These are phyloP conservation scores for Actenoides hombroni DNA, from an alignment of 2,113 vertebrate genomes.

Conservation along the genomic window DNA sequence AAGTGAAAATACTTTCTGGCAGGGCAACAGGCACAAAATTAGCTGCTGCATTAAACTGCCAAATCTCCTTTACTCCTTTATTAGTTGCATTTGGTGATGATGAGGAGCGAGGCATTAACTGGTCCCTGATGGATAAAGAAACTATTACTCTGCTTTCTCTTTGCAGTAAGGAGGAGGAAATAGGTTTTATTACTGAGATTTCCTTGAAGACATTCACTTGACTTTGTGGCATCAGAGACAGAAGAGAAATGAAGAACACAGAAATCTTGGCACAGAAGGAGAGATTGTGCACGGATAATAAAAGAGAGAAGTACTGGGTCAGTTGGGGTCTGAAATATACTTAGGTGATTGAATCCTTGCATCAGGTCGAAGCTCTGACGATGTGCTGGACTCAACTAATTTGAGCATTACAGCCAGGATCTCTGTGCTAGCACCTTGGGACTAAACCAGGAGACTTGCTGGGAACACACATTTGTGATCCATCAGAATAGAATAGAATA, in stretches of 20 bases:
- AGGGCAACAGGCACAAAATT: conserved; percentile 58
- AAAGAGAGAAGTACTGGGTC: conserved; percentile 15
- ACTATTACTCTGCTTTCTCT: conserved; percentile 53
- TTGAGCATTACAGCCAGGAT: background rate
- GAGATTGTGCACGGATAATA: conserved; percentile 17
- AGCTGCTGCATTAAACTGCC: conserved; percentile 64
- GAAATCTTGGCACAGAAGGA: conserved; percentile 50
- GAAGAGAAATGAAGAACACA: conserved; percentile 54
- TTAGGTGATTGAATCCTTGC: conserved; percentile 52
- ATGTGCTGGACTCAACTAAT: conserved; percentile 3
- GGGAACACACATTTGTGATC: background rate
- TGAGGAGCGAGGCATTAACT: conserved; percentile 56
- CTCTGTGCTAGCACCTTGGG: background rate
- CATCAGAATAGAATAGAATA: background rate
- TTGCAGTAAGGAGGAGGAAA: conserved; percentile 41
- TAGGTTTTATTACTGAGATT: conserved; percentile 59
- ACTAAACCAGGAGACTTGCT: background rate
- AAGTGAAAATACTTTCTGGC: conserved; percentile 70
- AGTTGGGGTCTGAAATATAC: conserved; percentile 20
- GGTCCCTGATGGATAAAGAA: conserved; percentile 53
- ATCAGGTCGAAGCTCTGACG: accelerated
- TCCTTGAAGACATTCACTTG: conserved; percentile 61
- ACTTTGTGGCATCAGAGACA: conserved; percentile 43
- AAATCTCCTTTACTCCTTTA: conserved; percentile 66
- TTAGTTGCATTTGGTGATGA: conserved; percentile 64